Conservation (phyloP, 2,113 vertebrate genomes). For the Prochilodus magdalenae region DNA sequence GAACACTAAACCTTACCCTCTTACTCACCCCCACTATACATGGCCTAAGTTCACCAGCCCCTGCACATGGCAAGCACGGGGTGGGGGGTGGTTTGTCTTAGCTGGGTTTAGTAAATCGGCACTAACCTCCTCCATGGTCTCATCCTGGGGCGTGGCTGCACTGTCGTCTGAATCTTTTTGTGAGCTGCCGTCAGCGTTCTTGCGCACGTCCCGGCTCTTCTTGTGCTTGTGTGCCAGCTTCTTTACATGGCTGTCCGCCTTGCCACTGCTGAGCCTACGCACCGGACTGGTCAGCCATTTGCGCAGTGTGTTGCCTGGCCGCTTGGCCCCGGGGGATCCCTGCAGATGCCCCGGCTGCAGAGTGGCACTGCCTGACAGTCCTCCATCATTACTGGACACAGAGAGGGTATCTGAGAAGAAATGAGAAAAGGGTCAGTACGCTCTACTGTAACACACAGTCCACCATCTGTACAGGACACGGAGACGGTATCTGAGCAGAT, state of each 20-base stretch:
- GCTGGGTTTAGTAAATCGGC: no score
- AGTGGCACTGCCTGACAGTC: conserved; percentile 86
- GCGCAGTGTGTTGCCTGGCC: conserved; percentile 95
- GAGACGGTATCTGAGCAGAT: no score
- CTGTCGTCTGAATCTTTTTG: conserved; percentile 98
- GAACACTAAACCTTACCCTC: no score
- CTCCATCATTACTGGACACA: conserved; percentile 92
- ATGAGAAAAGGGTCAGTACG: background rate
- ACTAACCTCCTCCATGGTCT: conserved; percentile 92
- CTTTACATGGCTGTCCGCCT: conserved; percentile 94
- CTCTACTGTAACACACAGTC: background rate
- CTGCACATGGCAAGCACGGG: no score
- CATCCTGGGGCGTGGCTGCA: conserved; percentile 94
- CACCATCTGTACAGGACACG: no score
- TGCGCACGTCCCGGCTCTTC: conserved; percentile 93
- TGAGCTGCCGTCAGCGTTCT: conserved; percentile 86
- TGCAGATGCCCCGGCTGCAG: conserved; percentile 91
- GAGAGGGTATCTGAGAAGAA: conserved; percentile 87
- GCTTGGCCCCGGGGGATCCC: conserved; percentile 92
- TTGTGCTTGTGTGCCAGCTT: conserved; percentile 97
- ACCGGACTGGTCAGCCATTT: conserved; percentile 99
- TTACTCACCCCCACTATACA: no score
- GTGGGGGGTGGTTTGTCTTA: no score
- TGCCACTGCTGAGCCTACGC: conserved; percentile 96
- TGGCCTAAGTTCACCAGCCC: no score